Percentiles rank a stretch among this genome's conserved stretches.
phyloP scores from a whole-genome alignment of 2,888 invertebrate genomes.

The Pristionchus maxplancki region DNA sequence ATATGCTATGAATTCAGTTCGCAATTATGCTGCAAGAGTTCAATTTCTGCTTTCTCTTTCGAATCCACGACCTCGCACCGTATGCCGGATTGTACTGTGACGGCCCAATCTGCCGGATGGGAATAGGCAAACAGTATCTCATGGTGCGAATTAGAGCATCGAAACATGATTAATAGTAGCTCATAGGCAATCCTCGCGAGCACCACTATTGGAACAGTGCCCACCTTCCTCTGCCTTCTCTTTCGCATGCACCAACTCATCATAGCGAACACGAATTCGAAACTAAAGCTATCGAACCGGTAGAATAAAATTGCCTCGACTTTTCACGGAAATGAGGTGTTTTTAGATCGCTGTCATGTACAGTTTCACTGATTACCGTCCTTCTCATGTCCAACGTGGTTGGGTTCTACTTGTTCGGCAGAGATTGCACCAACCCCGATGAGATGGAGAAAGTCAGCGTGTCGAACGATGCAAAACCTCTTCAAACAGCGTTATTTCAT shows the following conservation, averaged over 20 bases:
- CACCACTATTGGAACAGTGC: neutral
- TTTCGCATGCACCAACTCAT: neutral
- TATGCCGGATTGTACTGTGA: conserved; percentile 1
- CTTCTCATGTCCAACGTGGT: neutral
- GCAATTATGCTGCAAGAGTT: neutral
- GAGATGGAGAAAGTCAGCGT: neutral
- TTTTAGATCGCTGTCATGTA: neutral
- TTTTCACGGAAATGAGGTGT: neutral
- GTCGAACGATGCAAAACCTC: neutral
- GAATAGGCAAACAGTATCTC: neutral
- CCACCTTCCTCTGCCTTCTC: neutral
- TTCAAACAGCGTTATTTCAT: too few relatives aligned
- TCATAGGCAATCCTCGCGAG: neutral
- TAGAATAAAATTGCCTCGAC: neutral
- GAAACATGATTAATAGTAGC: neutral
- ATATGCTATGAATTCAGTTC: neutral
- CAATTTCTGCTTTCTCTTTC: conserved; percentile 12
- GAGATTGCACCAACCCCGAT: neutral
- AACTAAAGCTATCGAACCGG: neutral
- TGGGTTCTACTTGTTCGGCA: neutral
- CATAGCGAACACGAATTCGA: neutral
- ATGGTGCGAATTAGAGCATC: neutral
- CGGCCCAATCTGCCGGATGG: neutral
- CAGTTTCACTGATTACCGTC: neutral
- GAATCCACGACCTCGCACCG: neutral